Evolutionary conservation across 2,113 vertebrate genomes (phyloP).

Genomic region (Numida meleagris): DNA sequence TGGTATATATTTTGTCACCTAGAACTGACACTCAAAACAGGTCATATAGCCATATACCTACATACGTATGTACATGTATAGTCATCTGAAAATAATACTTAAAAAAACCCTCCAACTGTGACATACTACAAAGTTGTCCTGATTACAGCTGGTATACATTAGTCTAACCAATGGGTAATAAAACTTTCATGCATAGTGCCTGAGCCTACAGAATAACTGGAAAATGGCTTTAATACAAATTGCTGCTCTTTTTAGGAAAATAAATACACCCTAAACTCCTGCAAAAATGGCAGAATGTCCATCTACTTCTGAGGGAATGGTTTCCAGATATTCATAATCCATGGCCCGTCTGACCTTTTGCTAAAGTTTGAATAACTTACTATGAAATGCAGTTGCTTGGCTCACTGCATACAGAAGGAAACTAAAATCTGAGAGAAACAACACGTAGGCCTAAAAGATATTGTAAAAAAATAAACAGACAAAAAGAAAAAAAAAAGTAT

Average conservation of each 20-base stretch:
- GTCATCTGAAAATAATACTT: not conserved
- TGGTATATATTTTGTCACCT: not conserved
- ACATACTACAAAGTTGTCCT: not conserved
- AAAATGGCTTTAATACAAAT: not conserved
- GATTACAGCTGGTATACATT: not conserved
- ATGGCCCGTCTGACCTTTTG: not conserved
- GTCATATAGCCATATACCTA: not conserved
- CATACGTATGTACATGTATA: not conserved
- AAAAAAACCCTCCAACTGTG: not conserved
- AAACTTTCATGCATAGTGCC: not conserved
- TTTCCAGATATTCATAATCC: not conserved
- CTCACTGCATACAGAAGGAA: not conserved
- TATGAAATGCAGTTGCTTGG: not conserved
- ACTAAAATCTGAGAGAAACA: not conserved
- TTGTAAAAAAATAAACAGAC: not conserved
- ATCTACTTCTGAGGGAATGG: not conserved
- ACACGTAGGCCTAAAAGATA: not conserved
- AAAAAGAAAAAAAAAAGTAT: not conserved
- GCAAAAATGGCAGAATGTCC: not conserved
- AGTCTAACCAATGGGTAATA: not conserved
- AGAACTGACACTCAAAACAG: not conserved
- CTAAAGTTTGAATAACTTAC: not conserved
- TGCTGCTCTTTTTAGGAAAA: not conserved
- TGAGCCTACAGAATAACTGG: not conserved
- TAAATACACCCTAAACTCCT: not conserved